Base-by-base conservation (phyloP, 2,888 invertebrate species). In the Watsonalla binaria region DNA sequence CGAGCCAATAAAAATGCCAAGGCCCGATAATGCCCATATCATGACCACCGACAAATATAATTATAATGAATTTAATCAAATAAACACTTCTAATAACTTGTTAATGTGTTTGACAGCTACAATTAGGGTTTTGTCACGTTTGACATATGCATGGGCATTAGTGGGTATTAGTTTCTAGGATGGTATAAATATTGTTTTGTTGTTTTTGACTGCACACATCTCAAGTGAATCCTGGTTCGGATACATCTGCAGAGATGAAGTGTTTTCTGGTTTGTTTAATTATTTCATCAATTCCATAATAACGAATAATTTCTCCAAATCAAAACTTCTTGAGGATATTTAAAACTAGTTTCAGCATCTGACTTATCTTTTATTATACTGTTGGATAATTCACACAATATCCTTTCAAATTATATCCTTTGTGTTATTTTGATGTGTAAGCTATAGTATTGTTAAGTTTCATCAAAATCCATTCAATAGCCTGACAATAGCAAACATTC, bases 91-190 rank as follows among this genome's bases (percentile, higher is more conserved):
- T 82, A 78, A 80, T 79, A 76, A 70, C 73, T 79, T 74, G 74
- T 65, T 74, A 67, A 70, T 63, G 63, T 66, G 57, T 73, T 72
- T 78, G 85, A 87, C 86, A 85, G 80, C 76, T 70, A 79, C 77
- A 82, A 85, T 87, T 86, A 84, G 74, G 67, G 65, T 70, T 76
- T 79, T 87, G 87, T 87, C 86, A 89, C 85, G 86, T 63, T 62
- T 63, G 65, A 70, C 76, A 78, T 77, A 85, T 86, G 87, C 85
- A 86, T 82, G 65, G 61, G 56, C 66, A 74, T 71, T 65, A 73
- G 6, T 65, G 66, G 74, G 72, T 61, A 80, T 84, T 81, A 82
- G 68, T 65, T 82, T 70, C 75, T 73, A 66, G 60, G 71, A 74
- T 70, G 67, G 82, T 88, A 89, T 89, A 87, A 82, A 88, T 85